phyloP scores from a whole-genome alignment of 2,888 invertebrate species.

The Podabrus alpinus region DNA sequence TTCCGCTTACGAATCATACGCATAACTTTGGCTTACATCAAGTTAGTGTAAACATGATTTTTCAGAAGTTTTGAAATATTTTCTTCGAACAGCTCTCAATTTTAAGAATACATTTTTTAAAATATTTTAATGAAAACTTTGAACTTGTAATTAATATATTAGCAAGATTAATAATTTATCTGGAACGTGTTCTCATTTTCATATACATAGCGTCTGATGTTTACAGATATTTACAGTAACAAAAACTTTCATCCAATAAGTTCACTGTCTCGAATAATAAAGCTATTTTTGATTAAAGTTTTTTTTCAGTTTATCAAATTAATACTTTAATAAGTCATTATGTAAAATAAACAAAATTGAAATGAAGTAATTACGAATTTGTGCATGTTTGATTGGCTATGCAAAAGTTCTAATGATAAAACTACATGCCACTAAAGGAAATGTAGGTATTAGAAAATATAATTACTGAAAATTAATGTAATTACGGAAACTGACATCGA shows the following conservation, averaged over 20 bases:
- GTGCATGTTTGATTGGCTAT: background rate
- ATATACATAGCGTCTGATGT: background rate
- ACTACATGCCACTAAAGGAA: no score
- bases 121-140: no score
- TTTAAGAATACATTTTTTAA: no score
- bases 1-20: background rate
- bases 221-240: background rate
- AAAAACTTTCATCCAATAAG: background rate
- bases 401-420: no score
- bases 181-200: background rate
- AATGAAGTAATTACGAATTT: background rate
- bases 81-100: no score
- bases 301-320: background rate
- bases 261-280: background rate
- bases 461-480: no score
- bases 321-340: background rate
- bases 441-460: no score
- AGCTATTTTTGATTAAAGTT: background rate
- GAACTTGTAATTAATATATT: no score
- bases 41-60: background rate
- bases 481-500: no score
- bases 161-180: background rate
- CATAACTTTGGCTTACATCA: background rate
- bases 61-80: background rate
- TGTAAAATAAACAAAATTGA: background rate